Evolutionary conservation across 2,113 vertebrate species (phyloP).

Genomic region (Chionodraco myersi): DNA sequence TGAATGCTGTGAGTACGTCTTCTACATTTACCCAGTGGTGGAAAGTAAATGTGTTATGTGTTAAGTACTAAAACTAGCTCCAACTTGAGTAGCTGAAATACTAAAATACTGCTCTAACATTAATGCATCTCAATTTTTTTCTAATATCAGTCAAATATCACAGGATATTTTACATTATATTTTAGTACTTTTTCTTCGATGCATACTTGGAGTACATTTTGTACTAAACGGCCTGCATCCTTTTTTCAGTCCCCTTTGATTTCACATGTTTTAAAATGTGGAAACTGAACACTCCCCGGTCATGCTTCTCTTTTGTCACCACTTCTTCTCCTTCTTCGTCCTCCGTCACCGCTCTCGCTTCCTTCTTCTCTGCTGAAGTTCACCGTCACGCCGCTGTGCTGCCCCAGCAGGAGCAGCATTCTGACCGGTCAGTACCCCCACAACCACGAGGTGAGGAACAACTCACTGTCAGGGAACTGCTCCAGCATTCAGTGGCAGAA

Average conservation of each 20-base stretch:
- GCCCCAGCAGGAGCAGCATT: slow-evolving; percentile 85
- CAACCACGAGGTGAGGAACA: slow-evolving; percentile 86
- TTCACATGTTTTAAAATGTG: neutral
- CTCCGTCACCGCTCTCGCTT: neutral
- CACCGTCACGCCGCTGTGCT: slow-evolving; percentile 84
- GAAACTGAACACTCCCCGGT: slow-evolving; percentile 18
- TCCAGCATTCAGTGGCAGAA: slow-evolving; percentile 83
- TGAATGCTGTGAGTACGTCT: slow-evolving; percentile 81
- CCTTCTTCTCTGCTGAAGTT: slow-evolving; percentile 68
- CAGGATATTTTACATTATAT: neutral
- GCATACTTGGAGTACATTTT: too few species aligned
- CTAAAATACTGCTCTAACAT: too few species aligned
- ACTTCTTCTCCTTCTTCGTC: neutral
- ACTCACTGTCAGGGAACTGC: slow-evolving; percentile 85
- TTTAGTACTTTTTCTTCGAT: neutral
- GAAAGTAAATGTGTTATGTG: neutral
- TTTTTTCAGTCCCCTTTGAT: neutral
- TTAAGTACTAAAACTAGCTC: neutral
- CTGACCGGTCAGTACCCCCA: slow-evolving; percentile 84
- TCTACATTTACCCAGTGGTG: slow-evolving; percentile 9
- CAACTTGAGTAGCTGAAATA: too few species aligned
- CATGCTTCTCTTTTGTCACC: neutral
- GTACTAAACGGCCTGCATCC: neutral
- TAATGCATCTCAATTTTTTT: too few species aligned
- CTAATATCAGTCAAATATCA: too few species aligned